These are phyloP conservation scores for Takifugu bimaculatus DNA, from an alignment of 2,113 vertebrate species.

Conservation along the genomic window DNA sequence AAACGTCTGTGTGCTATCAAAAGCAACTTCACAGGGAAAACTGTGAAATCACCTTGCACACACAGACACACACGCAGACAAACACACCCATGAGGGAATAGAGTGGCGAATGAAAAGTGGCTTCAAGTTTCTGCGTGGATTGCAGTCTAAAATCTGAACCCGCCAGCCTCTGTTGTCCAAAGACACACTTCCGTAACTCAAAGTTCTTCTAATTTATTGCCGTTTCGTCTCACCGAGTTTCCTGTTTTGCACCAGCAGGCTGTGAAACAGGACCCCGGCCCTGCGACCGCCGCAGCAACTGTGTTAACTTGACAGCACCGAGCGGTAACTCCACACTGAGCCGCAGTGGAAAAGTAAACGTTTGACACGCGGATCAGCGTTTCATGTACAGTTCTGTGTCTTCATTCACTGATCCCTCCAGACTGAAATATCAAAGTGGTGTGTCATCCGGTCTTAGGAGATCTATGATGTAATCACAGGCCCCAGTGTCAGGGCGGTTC, in stretches of 20 bases:
- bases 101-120: conserved; percentile 40
- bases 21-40: conserved; percentile 42
- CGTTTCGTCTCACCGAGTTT: conserved; percentile 1
- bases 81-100: conserved; percentile 29
- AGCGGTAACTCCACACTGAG: conserved; percentile 40
- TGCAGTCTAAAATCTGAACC: conserved; percentile 30
- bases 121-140: conserved; percentile 42
- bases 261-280: conserved; percentile 20
- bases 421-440: conserved; percentile 66
- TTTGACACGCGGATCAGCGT: conserved; percentile 49
- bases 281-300: conserved; percentile 18
- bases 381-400: conserved; percentile 49
- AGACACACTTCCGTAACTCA: background rate
- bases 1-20: conserved; percentile 50
- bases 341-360: conserved; percentile 48
- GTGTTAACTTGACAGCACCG: conserved; percentile 30
- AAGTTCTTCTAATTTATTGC: background rate
- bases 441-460: conserved; percentile 65
- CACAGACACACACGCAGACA: conserved; percentile 25
- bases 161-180: conserved; percentile 8
- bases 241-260: conserved; percentile 5
- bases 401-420: conserved; percentile 62
- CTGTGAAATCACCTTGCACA: conserved; percentile 39
- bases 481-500: conserved; percentile 66
- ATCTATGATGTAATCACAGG: conserved; percentile 64